Evolutionary conservation across 2,888 invertebrate genomes (phyloP), one percentile per base, ranked within the genome.

Genomic region (Andricus quercusramuli): DNA sequence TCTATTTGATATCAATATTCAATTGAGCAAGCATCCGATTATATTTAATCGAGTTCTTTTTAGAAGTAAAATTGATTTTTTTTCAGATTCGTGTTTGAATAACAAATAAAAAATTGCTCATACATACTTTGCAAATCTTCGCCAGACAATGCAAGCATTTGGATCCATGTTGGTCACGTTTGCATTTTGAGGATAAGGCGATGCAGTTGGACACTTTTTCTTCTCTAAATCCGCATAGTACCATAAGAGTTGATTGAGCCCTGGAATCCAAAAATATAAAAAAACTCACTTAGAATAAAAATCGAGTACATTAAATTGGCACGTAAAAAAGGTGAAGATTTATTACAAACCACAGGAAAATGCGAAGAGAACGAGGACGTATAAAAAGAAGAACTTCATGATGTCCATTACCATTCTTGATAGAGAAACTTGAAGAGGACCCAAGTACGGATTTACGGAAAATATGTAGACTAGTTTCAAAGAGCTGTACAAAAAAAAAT

Each of bases 401-500:
- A 99, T 98, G 92, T 99, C 99, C 94, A 97, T 96, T 86, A 97
- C 97, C 98, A 97, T 97, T 86, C 98, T 94, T 78, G 98, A 98
- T 82, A 99, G 94, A 2, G 98, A 99, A 83, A 99, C 98, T 94
- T 98, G 98, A 88, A 99, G 95, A 83, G 99, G 99, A 83, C 99
- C 99, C 91, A 99, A 95, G 94, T 99, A 98, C 59, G 99, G 98
- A 94, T 98, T 99, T 80, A 99, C 98, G 87, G 98, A 99, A 94
- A 99, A 99, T 93, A 99, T 98, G 94, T 99, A 98, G 89, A 99
- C 98, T 92, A 99, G 95, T 93, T 99, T 99, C 88, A 99, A 94
- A 86, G 97, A 98, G 93, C 97, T 98, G 94, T 93, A 95, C 94
- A 80, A 89, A 85, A 66, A 47, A 22, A 37, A 37, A 9, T 2